A percentile compares a stretch with the other conserved stretches of the same genome.
Conservation (phyloP, 2,888 invertebrate species). For the Ophion costatus region DNA sequence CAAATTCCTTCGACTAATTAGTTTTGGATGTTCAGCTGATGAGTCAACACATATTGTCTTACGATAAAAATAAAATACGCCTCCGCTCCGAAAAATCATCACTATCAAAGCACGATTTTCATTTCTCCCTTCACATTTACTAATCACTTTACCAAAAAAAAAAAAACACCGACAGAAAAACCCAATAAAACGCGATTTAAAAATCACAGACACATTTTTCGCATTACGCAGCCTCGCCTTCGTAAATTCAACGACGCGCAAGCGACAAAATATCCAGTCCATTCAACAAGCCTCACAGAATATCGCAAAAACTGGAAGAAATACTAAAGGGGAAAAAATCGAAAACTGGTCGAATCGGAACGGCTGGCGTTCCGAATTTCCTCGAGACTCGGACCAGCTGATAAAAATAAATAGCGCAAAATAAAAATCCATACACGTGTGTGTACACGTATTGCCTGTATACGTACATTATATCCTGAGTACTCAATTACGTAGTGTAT, state of each 20-base stretch:
- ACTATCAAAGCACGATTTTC: too few relatives aligned
- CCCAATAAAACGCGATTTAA: too few relatives aligned
- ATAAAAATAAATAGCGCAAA: background rate
- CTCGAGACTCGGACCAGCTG: background rate
- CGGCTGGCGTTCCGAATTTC: background rate
- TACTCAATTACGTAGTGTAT: conserved; percentile 58
- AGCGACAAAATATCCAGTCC: background rate
- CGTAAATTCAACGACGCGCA: too few relatives aligned
- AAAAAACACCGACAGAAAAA: too few relatives aligned
- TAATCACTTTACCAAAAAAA: too few relatives aligned
- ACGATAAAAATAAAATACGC: too few relatives aligned
- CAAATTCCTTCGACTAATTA: background rate
- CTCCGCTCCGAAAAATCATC: too few relatives aligned
- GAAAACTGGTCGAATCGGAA: background rate
- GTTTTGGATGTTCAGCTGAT: too few relatives aligned
- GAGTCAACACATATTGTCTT: too few relatives aligned
- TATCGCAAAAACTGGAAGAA: background rate
- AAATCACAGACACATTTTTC: too few relatives aligned
- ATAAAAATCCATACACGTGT: background rate
- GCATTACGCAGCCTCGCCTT: too few relatives aligned
- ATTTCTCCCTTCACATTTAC: too few relatives aligned
- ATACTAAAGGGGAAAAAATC: background rate
- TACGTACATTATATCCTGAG: conserved; percentile 27
- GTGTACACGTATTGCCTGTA: background rate
- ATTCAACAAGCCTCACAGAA: background rate